Conservation (phyloP, 2,888 invertebrate species). For the Chrysina gloriosa region DNA sequence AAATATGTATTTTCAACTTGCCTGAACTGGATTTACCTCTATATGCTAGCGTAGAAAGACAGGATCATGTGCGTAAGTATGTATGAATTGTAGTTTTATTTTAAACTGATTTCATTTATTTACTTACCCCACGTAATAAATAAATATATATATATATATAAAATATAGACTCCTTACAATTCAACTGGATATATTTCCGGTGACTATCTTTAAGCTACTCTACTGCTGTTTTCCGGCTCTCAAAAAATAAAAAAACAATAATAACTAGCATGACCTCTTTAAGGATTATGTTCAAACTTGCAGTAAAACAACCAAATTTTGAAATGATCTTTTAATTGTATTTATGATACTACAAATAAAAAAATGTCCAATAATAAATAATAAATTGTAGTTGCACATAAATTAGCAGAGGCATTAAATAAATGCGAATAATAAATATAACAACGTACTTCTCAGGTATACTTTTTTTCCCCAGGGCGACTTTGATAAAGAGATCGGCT, state of each 20-base stretch:
- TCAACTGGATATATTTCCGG: no score
- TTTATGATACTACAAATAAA: slow-evolving; percentile 36
- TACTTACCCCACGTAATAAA: slow-evolving; percentile 5
- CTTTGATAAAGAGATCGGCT: slow-evolving; percentile 30
- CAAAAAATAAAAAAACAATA: no score
- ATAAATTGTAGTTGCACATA: slow-evolving; percentile 36
- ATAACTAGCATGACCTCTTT: slow-evolving; percentile 15
- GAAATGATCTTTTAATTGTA: slow-evolving; percentile 38
- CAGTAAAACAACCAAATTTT: slow-evolving; percentile 36
- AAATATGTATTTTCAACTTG: no score
- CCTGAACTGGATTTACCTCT: no score
- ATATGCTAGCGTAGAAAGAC: no score
- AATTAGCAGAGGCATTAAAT: slow-evolving; percentile 38
- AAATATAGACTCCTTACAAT: no score
- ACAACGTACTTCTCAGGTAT: slow-evolving; percentile 32
- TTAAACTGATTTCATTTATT: background rate
- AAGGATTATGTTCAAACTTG: background rate
- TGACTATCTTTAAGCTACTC: no score
- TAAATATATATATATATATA: no score
- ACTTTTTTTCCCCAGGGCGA: background rate
- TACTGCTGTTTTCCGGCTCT: no score
- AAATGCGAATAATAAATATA: slow-evolving; percentile 35
- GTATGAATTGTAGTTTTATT: background rate
- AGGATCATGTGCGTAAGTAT: no score
- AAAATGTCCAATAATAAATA: slow-evolving; percentile 38